Base-by-base conservation (phyloP, 35 echinoderm and acorn worm species). In the Heliocidaris erythrogramma region DNA sequence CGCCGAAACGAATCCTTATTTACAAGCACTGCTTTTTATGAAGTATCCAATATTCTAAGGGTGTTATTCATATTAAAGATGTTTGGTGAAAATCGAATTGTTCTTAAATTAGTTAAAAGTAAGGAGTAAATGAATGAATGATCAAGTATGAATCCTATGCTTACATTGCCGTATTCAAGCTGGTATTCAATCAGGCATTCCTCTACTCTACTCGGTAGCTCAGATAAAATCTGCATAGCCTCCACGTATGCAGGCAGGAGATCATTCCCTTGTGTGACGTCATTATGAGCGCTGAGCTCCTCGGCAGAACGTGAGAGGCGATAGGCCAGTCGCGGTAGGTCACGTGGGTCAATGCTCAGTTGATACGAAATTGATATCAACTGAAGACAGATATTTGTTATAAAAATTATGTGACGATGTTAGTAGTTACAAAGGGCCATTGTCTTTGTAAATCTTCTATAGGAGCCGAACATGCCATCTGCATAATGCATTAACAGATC, bases 121-220 rank as follows among this genome's bases (percentile, higher is more conserved):
- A 56, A 56, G 52, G 52, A 56, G 52, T 12, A 11, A 10, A 56
- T 56, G 52, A 9, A 10, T 56, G 9, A 56, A 56, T 8, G 10
- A 13, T 11, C 52, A 56, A 56, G 14, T 56, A 56, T 56, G 7
- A 13, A 56, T 8, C 14, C 65, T 27, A 47, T 18, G 3, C 94
- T 92, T 92, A 95, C 94, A 90, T 95, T 95, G 9, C 49, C 94
- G 21, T 91, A 95, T 12, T 90, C 60, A 11, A 92, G 53, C 30
- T 91, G 86, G 31, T 61, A 35, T 24, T 30, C 87, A 14, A 65
- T 18, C 50, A 52, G 30, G 56, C 94, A 95, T 35, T 61, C 94
- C 5, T 88, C 60, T 30, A 95, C 56, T 27, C 88, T 35, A 32
- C 35, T 53, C 11, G 94, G 88, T 59, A 95, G 27, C 31, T 88